A percentile compares a stretch with the other conserved stretches of the same genome.
Evolutionary conservation across 2,888 invertebrate species (phyloP).

Genomic region (Epirrhoe tristata): DNA sequence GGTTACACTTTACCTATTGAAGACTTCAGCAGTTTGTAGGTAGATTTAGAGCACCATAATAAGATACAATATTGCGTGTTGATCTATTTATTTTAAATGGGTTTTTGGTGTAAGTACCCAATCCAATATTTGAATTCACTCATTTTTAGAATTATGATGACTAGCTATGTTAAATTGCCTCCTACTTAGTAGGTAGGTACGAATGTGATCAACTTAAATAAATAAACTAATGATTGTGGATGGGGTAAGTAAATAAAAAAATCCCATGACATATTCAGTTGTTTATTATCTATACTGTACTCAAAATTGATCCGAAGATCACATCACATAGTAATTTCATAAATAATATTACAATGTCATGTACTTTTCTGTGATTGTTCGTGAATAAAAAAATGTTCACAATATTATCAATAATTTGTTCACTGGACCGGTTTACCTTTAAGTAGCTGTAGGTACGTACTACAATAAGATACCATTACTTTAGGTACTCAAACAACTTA

Average conservation of each 20-base stretch:
- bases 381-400: conserved; percentile 85
- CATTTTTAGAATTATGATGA: too few species aligned
- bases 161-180: too few species aligned
- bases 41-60: too few species aligned
- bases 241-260: conserved; percentile 56
- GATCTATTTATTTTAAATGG: too few species aligned
- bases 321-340: conserved; percentile 90
- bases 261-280: conserved; percentile 87
- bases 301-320: conserved; percentile 90
- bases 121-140: too few species aligned
- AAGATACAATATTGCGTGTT: too few species aligned
- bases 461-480: conserved; percentile 78
- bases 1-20: too few species aligned
- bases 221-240: not conserved
- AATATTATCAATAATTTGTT: conserved; percentile 85
- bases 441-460: conserved; percentile 78
- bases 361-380: conserved; percentile 84
- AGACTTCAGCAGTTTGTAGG: too few species aligned
- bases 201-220: too few species aligned
- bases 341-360: conserved; percentile 87
- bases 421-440: conserved; percentile 84
- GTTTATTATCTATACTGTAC: conserved; percentile 91
- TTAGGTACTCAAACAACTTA: conserved; percentile 83
- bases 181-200: too few species aligned
- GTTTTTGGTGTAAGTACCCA: too few species aligned